phyloP scores from a whole-genome alignment of 2,797 vertebrate genomes.

The Rhinogobio ventralis region DNA sequence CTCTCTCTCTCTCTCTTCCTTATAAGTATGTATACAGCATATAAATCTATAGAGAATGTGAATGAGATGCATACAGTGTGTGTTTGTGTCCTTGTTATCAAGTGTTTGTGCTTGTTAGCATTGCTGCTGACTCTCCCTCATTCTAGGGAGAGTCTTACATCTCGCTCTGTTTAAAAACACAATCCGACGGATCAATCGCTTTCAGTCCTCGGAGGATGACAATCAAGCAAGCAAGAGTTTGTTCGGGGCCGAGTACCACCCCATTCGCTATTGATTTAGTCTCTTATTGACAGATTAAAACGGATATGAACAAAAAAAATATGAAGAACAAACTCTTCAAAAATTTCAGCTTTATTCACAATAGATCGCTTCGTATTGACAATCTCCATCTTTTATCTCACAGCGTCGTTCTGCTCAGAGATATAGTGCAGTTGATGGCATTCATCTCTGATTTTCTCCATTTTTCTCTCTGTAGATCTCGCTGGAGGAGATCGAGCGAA shows the following conservation, averaged over 20 bases:
- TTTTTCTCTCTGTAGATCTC: slow-evolving; percentile 85
- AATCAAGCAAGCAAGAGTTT: not conserved
- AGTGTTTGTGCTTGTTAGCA: not conserved
- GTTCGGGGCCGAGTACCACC: too few relatives aligned
- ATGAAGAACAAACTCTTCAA: not conserved
- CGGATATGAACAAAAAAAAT: not conserved
- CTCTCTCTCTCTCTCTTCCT: not conserved
- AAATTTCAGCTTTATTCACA: not conserved
- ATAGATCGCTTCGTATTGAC: not conserved
- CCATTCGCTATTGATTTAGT: not conserved
- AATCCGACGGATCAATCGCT: not conserved
- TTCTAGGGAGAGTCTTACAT: not conserved
- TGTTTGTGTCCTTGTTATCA: slow-evolving; percentile 21
- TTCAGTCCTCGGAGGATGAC: not conserved
- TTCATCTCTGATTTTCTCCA: not conserved
- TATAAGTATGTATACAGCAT: not conserved
- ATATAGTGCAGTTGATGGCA: not conserved
- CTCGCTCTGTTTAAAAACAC: not conserved
- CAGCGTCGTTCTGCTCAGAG: not conserved
- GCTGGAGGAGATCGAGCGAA: slow-evolving; percentile 97
- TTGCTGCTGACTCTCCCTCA: not conserved
- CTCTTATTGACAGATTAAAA: not conserved
- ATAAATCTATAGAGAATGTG: not conserved
- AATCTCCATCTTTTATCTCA: not conserved
- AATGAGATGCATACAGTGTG: not conserved